Percentiles rank a stretch among this genome's conserved stretches.
Evolutionary conservation across 2,888 invertebrate species (phyloP).

Genomic region (Dryococelus australis): DNA sequence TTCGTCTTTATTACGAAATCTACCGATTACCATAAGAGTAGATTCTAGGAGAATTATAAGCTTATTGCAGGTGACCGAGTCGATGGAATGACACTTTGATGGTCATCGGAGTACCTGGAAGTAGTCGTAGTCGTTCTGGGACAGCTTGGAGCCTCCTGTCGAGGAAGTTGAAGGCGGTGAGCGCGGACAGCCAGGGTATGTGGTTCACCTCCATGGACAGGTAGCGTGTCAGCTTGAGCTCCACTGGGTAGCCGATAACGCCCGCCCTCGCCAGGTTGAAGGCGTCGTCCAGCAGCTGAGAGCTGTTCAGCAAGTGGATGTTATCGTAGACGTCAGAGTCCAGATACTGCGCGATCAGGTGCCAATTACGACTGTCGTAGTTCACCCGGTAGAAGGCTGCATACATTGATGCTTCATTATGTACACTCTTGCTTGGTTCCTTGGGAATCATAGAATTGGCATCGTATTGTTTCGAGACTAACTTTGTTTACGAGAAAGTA

Average conservation of each 20-base stretch:
- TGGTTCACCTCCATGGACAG: constrained; percentile 72
- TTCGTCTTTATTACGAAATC: too few species aligned
- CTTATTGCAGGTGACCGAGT: too few species aligned
- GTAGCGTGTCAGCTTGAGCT: constrained; percentile 73
- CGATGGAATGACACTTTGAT: too few species aligned
- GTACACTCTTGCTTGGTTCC: too few species aligned
- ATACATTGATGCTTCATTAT: constrained; percentile 40
- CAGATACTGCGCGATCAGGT: constrained; percentile 45
- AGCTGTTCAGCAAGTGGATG: constrained; percentile 74
- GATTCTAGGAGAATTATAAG: too few species aligned
- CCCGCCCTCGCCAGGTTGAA: constrained; percentile 43
- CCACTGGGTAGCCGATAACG: constrained; percentile 61
- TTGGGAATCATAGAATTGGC: too few species aligned
- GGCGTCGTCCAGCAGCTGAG: constrained; percentile 70
- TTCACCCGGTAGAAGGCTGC: constrained; percentile 73
- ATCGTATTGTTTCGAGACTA: too few species aligned
- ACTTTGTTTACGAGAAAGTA: too few species aligned
- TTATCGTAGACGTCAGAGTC: constrained; percentile 39
- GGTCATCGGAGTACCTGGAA: constrained; percentile 2
- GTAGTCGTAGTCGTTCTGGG: background rate
- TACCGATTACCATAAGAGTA: too few species aligned
- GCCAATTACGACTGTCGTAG: constrained; percentile 69
- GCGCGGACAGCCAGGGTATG: constrained; percentile 78
- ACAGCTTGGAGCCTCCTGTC: constrained; percentile 32
- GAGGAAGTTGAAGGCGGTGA: constrained; percentile 65